Evolutionary conservation across 2,888 invertebrate genomes (phyloP).

Genomic region (Lasiommata megera): DNA sequence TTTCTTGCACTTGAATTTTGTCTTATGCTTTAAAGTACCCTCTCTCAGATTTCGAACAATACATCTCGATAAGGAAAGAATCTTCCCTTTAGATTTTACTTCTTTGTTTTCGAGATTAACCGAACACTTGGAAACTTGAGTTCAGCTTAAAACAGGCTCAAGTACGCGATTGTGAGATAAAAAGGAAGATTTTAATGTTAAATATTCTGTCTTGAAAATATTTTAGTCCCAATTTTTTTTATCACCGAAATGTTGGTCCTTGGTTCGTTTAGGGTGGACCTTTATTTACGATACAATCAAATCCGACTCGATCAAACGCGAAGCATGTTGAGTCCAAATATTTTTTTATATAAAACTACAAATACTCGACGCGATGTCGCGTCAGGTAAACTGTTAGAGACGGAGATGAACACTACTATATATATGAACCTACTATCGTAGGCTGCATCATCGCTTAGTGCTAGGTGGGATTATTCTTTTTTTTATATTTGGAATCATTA

Average conservation of each 20-base stretch:
- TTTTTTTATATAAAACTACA: no score
- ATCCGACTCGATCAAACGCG: no score
- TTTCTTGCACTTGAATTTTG: neutral
- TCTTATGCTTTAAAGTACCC: neutral
- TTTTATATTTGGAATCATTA: no score
- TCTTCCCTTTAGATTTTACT: constrained; percentile 9
- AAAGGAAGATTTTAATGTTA: constrained; percentile 27
- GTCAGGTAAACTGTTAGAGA: no score
- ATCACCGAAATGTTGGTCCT: neutral
- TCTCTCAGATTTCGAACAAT: constrained; percentile 20
- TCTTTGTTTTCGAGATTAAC: constrained; percentile 33
- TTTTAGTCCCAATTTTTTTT: neutral
- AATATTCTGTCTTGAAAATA: constrained; percentile 5
- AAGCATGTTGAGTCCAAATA: no score
- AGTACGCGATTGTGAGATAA: constrained; percentile 29
- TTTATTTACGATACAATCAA: neutral
- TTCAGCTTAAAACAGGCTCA: constrained; percentile 14
- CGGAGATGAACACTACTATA: no score
- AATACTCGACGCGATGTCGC: no score
- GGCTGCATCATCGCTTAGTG: no score
- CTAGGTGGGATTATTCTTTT: no score
- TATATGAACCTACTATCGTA: no score
- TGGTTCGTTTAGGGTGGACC: neutral
- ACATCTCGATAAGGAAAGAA: constrained; percentile 23
- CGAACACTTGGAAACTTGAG: constrained; percentile 25